These are phyloP conservation scores for Drosophila yooni DNA, from an alignment of 2,888 invertebrate species.

Conservation along the genomic window DNA sequence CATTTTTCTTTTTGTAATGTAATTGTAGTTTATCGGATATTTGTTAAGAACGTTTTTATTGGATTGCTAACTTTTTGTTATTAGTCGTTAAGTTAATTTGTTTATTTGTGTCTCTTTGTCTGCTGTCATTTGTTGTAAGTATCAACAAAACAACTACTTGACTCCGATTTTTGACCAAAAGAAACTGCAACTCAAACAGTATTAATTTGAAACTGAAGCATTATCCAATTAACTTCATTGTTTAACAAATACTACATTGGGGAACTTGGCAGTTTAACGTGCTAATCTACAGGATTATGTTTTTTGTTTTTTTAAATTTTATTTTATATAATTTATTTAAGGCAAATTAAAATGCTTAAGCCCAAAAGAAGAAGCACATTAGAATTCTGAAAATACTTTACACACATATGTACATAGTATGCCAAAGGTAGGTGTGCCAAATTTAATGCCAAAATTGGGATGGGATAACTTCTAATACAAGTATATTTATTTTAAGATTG, in stretches of 20 bases:
- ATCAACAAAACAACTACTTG: no score
- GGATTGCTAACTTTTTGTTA: conserved; percentile 51
- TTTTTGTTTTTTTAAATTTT: conserved; percentile 6
- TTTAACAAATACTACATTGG: conserved; percentile 16
- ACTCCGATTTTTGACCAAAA: no score
- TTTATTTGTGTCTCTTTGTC: conserved; percentile 73
- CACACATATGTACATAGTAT: no score
- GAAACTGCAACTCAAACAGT: no score
- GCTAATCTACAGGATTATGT: conserved; percentile 45
- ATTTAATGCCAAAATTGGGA: no score
- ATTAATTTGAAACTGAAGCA: conserved; percentile 17
- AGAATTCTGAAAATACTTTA: no score
- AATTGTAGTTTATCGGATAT: no score
- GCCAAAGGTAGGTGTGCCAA: no score
- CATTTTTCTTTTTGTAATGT: no score
- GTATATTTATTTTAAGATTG: no score
- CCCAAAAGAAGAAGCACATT: no score
- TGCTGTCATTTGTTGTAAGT: conserved; percentile 61
- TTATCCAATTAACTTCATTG: conserved; percentile 8
- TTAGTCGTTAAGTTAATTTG: conserved; percentile 34
- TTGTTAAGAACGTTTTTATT: conserved; percentile 62
- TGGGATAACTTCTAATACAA: no score
- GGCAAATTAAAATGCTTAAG: conserved; percentile 65
- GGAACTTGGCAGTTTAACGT: conserved; percentile 8
- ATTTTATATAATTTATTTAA: conserved; percentile 19